phyloP scores from a whole-genome alignment of 2,888 invertebrate species.

The Drosophila cognata region DNA sequence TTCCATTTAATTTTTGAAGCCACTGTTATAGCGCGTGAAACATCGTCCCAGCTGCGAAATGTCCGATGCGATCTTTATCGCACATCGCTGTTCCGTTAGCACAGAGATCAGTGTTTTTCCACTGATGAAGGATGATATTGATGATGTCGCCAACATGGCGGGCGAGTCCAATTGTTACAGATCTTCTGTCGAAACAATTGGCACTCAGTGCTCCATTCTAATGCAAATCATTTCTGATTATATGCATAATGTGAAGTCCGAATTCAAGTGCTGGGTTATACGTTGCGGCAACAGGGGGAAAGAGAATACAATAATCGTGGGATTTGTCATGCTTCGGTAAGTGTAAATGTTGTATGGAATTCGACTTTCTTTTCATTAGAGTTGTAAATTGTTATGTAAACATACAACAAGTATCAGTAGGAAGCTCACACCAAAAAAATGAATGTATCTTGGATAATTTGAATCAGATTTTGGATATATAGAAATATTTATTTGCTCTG shows the following conservation, averaged over 20 bases:
- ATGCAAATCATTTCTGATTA: slow-evolving; percentile 52
- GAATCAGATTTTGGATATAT: not conserved
- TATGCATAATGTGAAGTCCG: slow-evolving; percentile 49
- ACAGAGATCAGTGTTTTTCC: slow-evolving; percentile 67
- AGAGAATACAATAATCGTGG: slow-evolving; percentile 63
- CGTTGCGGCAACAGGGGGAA: slow-evolving; percentile 58
- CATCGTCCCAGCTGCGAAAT: slow-evolving; percentile 69
- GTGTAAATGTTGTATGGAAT: not conserved
- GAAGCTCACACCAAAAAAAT: not conserved
- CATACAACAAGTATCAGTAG: too few relatives aligned
- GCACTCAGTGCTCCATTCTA: slow-evolving; percentile 19
- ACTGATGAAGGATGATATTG: slow-evolving; percentile 51
- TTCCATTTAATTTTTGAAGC: not conserved
- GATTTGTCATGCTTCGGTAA: slow-evolving; percentile 76
- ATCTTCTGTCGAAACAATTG: not conserved
- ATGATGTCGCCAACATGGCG: slow-evolving; percentile 43
- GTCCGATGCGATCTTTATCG: slow-evolving; percentile 71
- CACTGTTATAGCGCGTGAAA: slow-evolving; percentile 59
- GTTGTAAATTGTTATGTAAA: not conserved
- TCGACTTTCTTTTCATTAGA: not conserved
- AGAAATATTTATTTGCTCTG: not conserved
- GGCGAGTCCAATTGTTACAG: too few relatives aligned
- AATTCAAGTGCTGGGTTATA: slow-evolving; percentile 63
- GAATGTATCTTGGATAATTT: not conserved
- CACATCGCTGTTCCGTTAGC: slow-evolving; percentile 76